Evolutionary conservation across 2,113 vertebrate genomes (phyloP), one percentile per base, ranked within the genome.

Genomic region (Parus major): DNA sequence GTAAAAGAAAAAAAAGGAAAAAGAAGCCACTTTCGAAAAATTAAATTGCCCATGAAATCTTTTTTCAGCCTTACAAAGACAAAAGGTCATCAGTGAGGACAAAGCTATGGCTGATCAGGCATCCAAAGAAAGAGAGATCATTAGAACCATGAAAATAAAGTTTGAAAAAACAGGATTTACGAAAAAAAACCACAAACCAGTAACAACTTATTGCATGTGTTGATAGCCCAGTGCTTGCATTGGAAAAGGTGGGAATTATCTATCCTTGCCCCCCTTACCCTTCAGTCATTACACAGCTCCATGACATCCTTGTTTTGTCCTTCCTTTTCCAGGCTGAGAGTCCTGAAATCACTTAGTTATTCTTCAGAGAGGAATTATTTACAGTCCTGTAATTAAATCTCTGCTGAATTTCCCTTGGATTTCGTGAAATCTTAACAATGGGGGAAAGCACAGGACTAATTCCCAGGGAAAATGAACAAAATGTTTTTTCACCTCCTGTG

Each of bases 361-460:
- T 75, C 52, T 49, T 66, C 52, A 46, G 44, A 85, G 12, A 79
- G 24, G 21, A 85, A 79, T 70, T 84, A 73, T 53, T 84, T 57
- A 18, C 75, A 35, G 5, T 6, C 29, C 27, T 50, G 5, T 42
- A 71, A 63, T 47, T 19, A 55, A 33, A 42, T 42, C 35, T 59
- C 66, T 56, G 49, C 29, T 52, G 21, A 79, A 69, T 86, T 60
- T 64, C 44, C 19, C 63, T 75, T 22, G 27, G 19, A 60, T 79
- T 75, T 68, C 29, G 63, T 7, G 6, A 84, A 63, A 82, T 31
- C 25, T 63, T 46, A 63, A 64, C 35, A 50, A 27, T 3, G 21
- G 15, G 28, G 31, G 5, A 8, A 44, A 44, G 15, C 0, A 0
- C 0, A 0, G 29, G 18, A n/a, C 18, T 41, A 56, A 71, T 60